Evolutionary conservation across 2,797 vertebrate genomes (phyloP), one percentile per base, ranked within the genome.

Genomic region (Schizopygopsis malacanthus): DNA sequence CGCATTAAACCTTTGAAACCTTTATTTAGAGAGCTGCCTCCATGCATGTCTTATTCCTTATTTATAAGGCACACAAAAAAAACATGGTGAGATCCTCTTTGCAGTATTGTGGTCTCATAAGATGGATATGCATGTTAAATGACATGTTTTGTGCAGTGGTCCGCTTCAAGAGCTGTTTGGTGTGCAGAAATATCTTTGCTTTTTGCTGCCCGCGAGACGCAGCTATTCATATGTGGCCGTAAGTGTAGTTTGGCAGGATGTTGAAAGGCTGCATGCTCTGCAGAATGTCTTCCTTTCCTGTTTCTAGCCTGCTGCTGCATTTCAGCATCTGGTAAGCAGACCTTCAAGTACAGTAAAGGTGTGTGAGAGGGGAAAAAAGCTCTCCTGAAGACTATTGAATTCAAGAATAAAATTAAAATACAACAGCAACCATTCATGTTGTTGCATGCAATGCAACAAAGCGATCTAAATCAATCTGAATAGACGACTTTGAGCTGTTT

Each of bases 281-380:
- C 94, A 94, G 90, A 94, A 94, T 43, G 79, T 92, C 86, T 82
- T 92, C 89, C 90, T 91, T 95, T 95, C 94, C 95, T 93, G 94
- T 92, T 88, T 93, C 89, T 88, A 86, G 83, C 37, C 83, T 86
- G 90, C 85, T 89, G 80, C 85, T 63, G 88, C 70, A 82, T 83
- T 89, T 92, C 91, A 92, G 92, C 94, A 94, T 95, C 93, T 95
- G 93, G 90, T 90, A 91, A 81, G 87, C 94, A 95, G 92, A 93
- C 91, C 87, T 89, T 90, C 25, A 20, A 10, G n/a, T 18, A 83
- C 82, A 85, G 79, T 54, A 85, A 90, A 91, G 92, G 90, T 90
- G 88, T 93, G n/a, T n/a, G 47, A 59, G 81, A 39, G 2, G 12
- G 11, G n/a, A 37, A 16, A 37, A 54, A 18, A 50, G 10, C 15